Percentiles rank a stretch among this genome's conserved stretches.
Conservation (phyloP, 2,888 invertebrate genomes). For the Diadegma fenestrale region DNA sequence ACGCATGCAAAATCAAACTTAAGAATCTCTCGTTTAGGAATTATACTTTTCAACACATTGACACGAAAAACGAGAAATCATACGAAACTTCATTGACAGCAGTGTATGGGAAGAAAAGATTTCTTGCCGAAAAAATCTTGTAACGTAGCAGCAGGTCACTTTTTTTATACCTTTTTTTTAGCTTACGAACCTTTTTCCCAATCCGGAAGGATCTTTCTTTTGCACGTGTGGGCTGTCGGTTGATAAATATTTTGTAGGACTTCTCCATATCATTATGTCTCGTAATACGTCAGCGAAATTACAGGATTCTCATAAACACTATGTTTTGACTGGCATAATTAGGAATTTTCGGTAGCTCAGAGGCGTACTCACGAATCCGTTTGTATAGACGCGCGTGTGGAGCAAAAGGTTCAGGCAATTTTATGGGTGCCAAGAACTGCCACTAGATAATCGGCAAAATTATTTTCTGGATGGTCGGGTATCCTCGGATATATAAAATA, state of each 20-base stretch:
- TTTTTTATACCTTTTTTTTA: too few species aligned
- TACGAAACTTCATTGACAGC: too few species aligned
- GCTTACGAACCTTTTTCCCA: neutral
- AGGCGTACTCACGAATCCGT: neutral
- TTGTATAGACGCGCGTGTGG: neutral
- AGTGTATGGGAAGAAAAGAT: too few species aligned
- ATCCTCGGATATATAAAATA: conserved; percentile 34
- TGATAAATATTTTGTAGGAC: neutral
- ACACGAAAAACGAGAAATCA: too few species aligned
- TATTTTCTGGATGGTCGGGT: conserved; percentile 64
- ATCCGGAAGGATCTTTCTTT: neutral
- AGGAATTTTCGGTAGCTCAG: conserved; percentile 36
- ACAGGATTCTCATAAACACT: neutral
- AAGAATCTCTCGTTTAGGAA: too few species aligned
- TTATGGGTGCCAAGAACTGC: conserved; percentile 26
- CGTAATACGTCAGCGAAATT: neutral
- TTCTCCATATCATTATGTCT: neutral
- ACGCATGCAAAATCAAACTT: too few species aligned
- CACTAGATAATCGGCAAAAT: conserved; percentile 73
- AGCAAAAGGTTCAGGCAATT: neutral
- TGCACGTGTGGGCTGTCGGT: neutral
- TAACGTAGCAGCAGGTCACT: too few species aligned
- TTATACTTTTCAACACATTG: too few species aligned
- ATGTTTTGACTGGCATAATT: conserved; percentile 4
- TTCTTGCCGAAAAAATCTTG: too few species aligned